Conservation (phyloP, 2,113 vertebrate species). For the Oncorhynchus tshawytscha region DNA sequence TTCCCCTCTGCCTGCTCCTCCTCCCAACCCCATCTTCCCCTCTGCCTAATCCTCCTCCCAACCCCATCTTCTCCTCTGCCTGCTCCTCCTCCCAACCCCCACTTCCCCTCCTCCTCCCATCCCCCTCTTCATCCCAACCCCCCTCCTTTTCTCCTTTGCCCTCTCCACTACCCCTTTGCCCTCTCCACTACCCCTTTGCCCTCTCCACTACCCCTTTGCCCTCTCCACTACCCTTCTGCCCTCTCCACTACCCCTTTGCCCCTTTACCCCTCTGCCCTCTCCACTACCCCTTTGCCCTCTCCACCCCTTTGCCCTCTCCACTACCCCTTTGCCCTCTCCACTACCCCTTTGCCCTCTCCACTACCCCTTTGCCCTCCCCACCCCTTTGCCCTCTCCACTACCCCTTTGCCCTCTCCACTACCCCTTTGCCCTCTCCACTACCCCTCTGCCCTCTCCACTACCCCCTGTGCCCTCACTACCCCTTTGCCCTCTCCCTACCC, state of each 20-base stretch:
- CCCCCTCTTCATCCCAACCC: constrained; percentile 49
- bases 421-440: no score
- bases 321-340: no score
- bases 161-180: no score
- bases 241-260: constrained; percentile 2
- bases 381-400: no score
- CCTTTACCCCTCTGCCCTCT: constrained; percentile 35
- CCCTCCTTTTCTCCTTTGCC: background rate
- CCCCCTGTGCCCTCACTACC: background rate
- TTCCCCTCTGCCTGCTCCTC: constrained; percentile 28
- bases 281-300: background rate
- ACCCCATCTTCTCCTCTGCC: constrained; percentile 62
- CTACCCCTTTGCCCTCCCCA: no score
- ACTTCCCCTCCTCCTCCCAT: constrained; percentile 43
- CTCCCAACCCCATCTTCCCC: constrained; percentile 69
- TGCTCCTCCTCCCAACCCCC: constrained; percentile 68
- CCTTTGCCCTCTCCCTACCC: no score
- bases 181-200: no score
- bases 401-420: no score
- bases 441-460: constrained; percentile 4
- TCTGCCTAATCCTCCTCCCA: constrained; percentile 58
- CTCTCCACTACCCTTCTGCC: background rate
- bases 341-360: no score
- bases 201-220: constrained; percentile 8
- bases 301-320: no score